phyloP scores from a whole-genome alignment of 2,888 invertebrate species.

The Agrenia bidenticulata region DNA sequence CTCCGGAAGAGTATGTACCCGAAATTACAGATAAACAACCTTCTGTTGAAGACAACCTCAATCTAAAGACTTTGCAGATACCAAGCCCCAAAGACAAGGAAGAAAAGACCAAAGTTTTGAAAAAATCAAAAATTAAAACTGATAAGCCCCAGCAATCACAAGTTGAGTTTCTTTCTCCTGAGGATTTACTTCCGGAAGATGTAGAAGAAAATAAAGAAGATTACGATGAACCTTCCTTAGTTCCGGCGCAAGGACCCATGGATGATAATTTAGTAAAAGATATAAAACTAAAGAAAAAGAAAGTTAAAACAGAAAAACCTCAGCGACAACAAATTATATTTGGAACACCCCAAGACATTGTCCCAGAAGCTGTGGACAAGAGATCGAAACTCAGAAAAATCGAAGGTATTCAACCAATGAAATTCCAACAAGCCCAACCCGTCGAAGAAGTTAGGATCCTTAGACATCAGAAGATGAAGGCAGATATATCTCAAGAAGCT shows the following conservation, averaged over 20 bases:
- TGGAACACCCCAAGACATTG: background rate
- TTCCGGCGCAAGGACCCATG: too few relatives aligned
- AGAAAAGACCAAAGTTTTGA: background rate
- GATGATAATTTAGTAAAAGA: background rate
- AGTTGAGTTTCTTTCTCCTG: conserved; percentile 7
- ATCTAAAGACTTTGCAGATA: too few relatives aligned
- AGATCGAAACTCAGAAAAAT: too few relatives aligned
- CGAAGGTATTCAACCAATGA: too few relatives aligned
- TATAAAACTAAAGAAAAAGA: too few relatives aligned
- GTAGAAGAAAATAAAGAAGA: background rate
- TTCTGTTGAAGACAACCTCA: too few relatives aligned
- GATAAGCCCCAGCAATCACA: background rate
- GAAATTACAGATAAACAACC: too few relatives aligned
- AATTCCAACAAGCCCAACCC: background rate
- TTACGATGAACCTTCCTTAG: background rate
- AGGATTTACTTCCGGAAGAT: background rate
- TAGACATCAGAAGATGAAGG: conserved; percentile 57
- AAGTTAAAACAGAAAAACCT: background rate
- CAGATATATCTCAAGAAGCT: conserved; percentile 57
- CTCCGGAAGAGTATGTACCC: too few relatives aligned
- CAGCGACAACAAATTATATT: background rate
- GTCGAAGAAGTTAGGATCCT: conserved; percentile 1
- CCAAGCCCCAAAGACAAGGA: background rate
- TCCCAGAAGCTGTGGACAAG: too few relatives aligned
- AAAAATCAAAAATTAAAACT: too few relatives aligned